phyloP scores from a whole-genome alignment of 2,113 vertebrate genomes.

The Theristicus caerulescens region DNA sequence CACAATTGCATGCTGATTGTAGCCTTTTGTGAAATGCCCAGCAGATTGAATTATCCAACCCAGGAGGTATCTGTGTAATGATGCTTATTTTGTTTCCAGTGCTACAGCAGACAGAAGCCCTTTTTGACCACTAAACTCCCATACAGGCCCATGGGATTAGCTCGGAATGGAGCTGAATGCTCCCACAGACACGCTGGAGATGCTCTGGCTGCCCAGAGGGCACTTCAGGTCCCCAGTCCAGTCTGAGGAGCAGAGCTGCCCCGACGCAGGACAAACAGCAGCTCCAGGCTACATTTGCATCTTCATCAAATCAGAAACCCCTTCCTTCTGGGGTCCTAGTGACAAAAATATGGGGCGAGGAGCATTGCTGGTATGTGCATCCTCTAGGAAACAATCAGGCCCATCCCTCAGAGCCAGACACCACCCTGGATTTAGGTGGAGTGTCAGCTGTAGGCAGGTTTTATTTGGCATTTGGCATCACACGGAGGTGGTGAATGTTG shows the following conservation, averaged over 20 bases:
- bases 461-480: background rate
- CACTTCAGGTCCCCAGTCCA: background rate
- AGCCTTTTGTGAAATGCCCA: background rate
- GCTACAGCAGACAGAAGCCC: background rate
- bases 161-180: background rate
- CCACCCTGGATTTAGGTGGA: background rate
- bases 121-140: background rate
- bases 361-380: too few relatives aligned
- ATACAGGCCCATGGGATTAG: background rate
- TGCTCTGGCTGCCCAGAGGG: background rate
- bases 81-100: background rate
- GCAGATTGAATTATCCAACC: background rate
- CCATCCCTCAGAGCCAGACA: background rate
- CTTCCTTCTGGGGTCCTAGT: background rate
- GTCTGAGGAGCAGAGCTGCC: background rate
- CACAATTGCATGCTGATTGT: background rate
- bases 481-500: accelerated
- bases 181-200: background rate
- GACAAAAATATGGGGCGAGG: background rate
- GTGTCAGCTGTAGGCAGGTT: background rate
- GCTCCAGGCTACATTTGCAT: background rate
- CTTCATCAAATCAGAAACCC: background rate
- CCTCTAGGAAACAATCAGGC: background rate
- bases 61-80: background rate
- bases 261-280: background rate